phyloP scores from a whole-genome alignment of 2,113 vertebrate species.

The Charadrius vociferus region DNA sequence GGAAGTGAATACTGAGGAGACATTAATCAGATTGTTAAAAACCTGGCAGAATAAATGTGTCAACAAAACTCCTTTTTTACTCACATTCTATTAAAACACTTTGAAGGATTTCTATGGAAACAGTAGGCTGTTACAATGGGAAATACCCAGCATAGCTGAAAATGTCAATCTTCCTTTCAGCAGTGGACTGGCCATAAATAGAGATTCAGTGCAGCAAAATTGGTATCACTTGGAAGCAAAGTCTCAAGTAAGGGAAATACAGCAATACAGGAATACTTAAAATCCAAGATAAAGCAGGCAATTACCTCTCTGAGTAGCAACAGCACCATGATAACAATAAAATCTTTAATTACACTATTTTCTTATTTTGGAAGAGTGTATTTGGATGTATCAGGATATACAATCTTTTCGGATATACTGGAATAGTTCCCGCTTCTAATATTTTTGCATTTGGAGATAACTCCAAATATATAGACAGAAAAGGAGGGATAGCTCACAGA shows the following conservation, averaged over 20 bases:
- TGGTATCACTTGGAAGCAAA: constrained; percentile 12
- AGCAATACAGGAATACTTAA: not conserved
- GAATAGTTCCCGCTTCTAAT: not conserved
- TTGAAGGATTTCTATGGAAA: constrained; percentile 65
- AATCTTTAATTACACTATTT: not conserved
- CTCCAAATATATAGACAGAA: not conserved
- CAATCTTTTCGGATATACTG: not conserved
- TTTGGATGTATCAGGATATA: not conserved
- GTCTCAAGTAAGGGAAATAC: not conserved
- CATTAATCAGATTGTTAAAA: constrained; percentile 35
- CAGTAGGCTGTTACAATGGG: constrained; percentile 46
- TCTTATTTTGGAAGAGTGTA: not conserved
- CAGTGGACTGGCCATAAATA: constrained; percentile 14
- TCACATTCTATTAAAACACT: constrained; percentile 7
- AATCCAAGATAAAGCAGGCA: not conserved
- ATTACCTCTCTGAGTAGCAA: not conserved
- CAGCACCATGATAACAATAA: not conserved
- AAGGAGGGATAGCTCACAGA: not conserved
- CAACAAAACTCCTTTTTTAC: constrained; percentile 52
- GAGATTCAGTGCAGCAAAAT: not conserved
- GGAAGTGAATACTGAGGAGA: not conserved
- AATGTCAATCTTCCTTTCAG: constrained; percentile 23
- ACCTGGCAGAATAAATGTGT: constrained; percentile 37
- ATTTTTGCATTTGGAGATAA: not conserved
- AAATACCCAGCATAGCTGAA: constrained; percentile 48